phyloP scores from a whole-genome alignment of 37 sponge, comb jelly and placozoan genomes.

The Beroe forskalii region DNA sequence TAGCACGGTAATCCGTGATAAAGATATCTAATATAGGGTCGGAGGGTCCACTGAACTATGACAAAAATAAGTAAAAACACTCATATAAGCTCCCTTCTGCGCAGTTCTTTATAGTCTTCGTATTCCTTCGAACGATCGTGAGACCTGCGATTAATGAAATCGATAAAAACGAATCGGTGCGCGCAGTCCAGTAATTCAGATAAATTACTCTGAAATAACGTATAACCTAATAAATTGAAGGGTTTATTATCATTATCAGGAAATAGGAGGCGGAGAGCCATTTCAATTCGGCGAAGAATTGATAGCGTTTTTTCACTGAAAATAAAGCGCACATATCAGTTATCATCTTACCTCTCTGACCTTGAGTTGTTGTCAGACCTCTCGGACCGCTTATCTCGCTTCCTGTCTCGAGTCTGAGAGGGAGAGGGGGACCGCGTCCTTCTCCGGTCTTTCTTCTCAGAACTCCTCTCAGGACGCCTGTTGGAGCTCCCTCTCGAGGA shows the following conservation, averaged over 20 bases:
- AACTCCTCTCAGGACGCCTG: neutral
- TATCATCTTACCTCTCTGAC: neutral
- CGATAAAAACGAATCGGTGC: too few species aligned
- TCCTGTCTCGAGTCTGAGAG: neutral
- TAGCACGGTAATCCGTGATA: too few species aligned
- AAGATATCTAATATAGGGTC: too few species aligned
- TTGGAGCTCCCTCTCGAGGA: neutral
- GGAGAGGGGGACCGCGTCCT: constrained; percentile 3
- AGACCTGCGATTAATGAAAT: constrained; percentile 41
- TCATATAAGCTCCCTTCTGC: constrained; percentile 40
- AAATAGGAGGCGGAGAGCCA: neutral
- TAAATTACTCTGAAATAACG: too few species aligned
- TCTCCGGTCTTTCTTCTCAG: constrained; percentile 5
- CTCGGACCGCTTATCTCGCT: constrained; percentile 28
- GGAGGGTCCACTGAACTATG: neutral
- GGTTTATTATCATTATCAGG: neutral
- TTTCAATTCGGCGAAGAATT: too few species aligned
- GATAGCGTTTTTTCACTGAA: too few species aligned
- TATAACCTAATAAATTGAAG: neutral
- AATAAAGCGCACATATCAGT: too few species aligned
- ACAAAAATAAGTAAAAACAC: neutral
- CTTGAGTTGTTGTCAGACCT: constrained; percentile 5
- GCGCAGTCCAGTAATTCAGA: too few species aligned
- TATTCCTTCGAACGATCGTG: constrained; percentile 31
- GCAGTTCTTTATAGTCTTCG: constrained; percentile 57